Evolutionary conservation across 2,113 vertebrate species (phyloP).

Genomic region (Lophura nycthemera): DNA sequence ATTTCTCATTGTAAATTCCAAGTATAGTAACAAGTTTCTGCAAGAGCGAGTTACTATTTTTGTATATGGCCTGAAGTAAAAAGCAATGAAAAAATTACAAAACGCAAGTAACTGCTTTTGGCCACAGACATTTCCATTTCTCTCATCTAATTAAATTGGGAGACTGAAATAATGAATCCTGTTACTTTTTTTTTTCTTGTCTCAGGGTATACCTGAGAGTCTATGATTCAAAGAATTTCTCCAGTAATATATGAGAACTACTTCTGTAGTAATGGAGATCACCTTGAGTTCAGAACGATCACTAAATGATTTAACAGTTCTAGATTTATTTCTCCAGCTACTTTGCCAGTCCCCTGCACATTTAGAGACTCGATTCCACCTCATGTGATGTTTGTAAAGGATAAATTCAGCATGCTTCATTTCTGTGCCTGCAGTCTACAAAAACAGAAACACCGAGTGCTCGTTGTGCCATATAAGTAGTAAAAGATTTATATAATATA

Average conservation of each 20-base stretch:
- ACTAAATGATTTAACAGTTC: neutral
- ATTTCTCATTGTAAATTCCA: neutral
- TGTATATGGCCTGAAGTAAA: neutral
- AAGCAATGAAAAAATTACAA: neutral
- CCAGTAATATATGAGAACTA: neutral
- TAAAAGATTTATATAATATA: neutral
- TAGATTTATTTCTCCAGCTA: neutral
- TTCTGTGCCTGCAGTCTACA: neutral
- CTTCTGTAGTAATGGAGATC: neutral
- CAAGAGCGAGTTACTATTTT: neutral
- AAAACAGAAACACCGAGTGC: neutral
- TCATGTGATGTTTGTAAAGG: neutral
- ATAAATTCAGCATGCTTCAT: neutral
- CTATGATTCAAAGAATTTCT: neutral
- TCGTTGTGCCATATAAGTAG: neutral
- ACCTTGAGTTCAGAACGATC: neutral
- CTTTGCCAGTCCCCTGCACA: neutral
- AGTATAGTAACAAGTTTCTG: neutral
- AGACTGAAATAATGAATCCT: neutral
- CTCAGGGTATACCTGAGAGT: neutral
- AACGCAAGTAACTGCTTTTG: neutral
- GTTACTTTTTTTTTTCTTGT: neutral
- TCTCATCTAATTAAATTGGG: neutral
- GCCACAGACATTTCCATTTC: neutral
- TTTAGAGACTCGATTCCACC: fast-evolving